These are phyloP conservation scores for Cardinalis cardinalis DNA, from an alignment of 2,113 vertebrate species.

Conservation along the genomic window DNA sequence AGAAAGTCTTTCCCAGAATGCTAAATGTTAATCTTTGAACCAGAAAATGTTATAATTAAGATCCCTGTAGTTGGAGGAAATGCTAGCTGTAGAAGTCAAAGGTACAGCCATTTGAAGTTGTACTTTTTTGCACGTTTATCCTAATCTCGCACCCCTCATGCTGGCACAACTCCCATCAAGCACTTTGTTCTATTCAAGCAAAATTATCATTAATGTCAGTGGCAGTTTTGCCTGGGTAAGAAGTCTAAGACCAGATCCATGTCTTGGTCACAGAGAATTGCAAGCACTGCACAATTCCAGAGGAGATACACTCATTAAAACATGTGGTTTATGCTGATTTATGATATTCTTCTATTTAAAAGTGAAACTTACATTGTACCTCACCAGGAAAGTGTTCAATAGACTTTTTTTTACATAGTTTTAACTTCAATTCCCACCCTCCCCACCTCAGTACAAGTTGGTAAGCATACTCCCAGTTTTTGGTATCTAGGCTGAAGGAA, in stretches of 20 bases:
- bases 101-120: conserved; percentile 38
- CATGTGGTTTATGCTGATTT: conserved; percentile 25
- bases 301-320: conserved; percentile 56
- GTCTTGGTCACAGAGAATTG: conserved; percentile 48
- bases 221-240: conserved; percentile 55
- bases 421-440: conserved; percentile 16
- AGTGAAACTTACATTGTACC: background rate
- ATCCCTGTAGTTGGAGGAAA: conserved; percentile 65
- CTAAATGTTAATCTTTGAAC: conserved; percentile 73
- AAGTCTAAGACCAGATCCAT: conserved; percentile 52
- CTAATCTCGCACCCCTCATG: background rate
- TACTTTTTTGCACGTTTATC: conserved; percentile 16
- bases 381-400: conserved; percentile 17
- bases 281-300: conserved; percentile 47
- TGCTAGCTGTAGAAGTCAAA: conserved; percentile 47
- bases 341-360: conserved; percentile 41
- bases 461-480: conserved; percentile 60
- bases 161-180: conserved; percentile 9
- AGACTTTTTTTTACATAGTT: conserved; percentile 8
- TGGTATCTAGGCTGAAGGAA: conserved; percentile 63
- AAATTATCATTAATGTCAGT: conserved; percentile 53
- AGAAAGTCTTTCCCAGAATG: conserved; percentile 68
- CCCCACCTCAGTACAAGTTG: conserved; percentile 5
- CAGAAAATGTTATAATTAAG: conserved; percentile 74
- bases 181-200: conserved; percentile 40